Percentiles rank a stretch among this genome's conserved stretches.
Evolutionary conservation across 2,888 invertebrate genomes (phyloP).

Genomic region (Trichopoda pennipes): DNA sequence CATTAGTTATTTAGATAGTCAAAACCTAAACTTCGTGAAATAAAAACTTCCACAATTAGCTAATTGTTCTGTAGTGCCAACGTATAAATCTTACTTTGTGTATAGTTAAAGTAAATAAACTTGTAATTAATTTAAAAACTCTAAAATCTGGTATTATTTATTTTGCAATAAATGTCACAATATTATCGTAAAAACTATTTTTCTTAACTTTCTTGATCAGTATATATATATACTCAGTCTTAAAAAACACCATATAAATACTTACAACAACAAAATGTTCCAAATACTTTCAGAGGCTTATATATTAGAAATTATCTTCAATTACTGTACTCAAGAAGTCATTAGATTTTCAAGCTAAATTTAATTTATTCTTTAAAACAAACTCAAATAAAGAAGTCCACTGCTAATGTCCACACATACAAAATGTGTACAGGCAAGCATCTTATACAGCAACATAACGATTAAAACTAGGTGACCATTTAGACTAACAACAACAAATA

Average conservation of each 20-base stretch:
- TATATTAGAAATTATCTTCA: conserved; percentile 44
- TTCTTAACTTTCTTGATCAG: neutral
- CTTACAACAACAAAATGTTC: neutral
- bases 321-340: conserved; percentile 52
- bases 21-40: no score
- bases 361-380: conserved; percentile 47
- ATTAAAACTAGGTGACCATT: conserved; percentile 53
- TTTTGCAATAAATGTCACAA: no score
- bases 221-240: neutral
- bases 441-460: conserved; percentile 19
- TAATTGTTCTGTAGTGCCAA: no score
- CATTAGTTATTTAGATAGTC: no score
- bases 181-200: neutral
- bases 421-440: conserved; percentile 9
- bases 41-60: neutral
- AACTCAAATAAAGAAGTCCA: conserved; percentile 20
- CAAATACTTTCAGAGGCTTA: neutral
- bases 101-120: no score
- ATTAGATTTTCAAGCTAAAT: conserved; percentile 43
- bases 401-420: conserved; percentile 21
- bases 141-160: no score
- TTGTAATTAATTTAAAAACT: no score
- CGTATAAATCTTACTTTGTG: no score
- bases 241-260: neutral
- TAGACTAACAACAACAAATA: conserved; percentile 48